These are phyloP conservation scores for Anastrepha obliqua DNA, from an alignment of 1,140 invertebrate species.

Conservation along the genomic window DNA sequence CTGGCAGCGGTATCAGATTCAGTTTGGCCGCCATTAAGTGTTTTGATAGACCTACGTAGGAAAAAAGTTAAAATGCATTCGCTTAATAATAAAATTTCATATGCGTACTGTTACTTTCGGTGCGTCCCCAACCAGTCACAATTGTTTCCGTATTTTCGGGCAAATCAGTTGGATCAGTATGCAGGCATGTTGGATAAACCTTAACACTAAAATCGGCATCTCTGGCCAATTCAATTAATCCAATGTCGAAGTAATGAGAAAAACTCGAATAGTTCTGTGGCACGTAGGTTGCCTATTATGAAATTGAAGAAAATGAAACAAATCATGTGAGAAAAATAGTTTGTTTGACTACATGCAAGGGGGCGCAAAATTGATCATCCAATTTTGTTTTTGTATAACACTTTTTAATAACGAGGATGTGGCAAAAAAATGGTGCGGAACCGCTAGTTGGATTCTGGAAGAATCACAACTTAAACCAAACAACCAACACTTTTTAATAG, in stretches of 20 bases:
- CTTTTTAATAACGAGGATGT: too few species aligned
- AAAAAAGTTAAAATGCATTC: not conserved
- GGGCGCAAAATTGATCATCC: too few species aligned
- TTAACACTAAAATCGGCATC: not conserved
- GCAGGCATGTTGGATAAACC: constrained; percentile 48
- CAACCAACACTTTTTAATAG: too few species aligned
- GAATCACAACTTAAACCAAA: too few species aligned
- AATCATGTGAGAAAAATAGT: too few species aligned
- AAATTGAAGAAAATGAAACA: not conserved
- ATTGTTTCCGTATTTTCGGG: not conserved
- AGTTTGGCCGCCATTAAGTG: constrained; percentile 63
- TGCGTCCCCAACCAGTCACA: constrained; percentile 67
- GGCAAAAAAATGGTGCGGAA: too few species aligned
- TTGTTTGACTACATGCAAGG: too few species aligned
- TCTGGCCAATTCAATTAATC: constrained; percentile 24
- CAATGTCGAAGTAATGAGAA: not conserved
- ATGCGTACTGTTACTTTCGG: constrained; percentile 62
- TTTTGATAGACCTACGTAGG: constrained; percentile 60
- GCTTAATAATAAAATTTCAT: not conserved
- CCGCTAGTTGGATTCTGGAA: too few species aligned
- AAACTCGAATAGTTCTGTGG: not conserved
- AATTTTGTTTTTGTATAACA: too few species aligned
- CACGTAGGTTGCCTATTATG: not conserved
- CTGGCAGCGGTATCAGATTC: constrained; percentile 58
- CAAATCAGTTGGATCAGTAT: constrained; percentile 11